Base-by-base conservation (phyloP, 2,797 vertebrate genomes). In the Lophius americanus region DNA sequence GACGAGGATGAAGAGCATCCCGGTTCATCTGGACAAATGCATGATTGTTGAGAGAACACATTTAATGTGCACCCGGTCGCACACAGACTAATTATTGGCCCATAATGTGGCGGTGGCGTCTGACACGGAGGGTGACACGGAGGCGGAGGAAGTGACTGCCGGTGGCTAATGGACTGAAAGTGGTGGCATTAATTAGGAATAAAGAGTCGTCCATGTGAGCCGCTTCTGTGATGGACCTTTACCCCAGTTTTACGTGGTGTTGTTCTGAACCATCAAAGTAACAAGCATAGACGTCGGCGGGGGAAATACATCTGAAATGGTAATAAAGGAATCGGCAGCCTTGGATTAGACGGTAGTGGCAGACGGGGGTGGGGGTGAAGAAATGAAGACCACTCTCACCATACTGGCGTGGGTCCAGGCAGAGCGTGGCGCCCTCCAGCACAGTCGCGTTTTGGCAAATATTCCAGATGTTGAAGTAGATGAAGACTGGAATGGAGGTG, bases 381-480 rank as follows among this genome's bases (percentile, higher is more conserved):
- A 57, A 48, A 33, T 7, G 13, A 38, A 60, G 2, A 53, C 7
- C 12, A 6, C 59, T 7, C 95, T 3, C 91, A 99, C 98, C 97
- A 61, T 97, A 99, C 79, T 98, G 98, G 84, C 98, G 97, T 42
- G 97, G 96, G 76, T 99, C 97, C 91, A 99, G 76, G 91, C 98
- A 99, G 83, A 99, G 93, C 42, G 92, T 93, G 11, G 94, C 90
- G 54, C 95, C 96, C 47, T 96, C 95, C 78, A 96, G 93, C 42
- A 95, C 56, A 0, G 97, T 99, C 37, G 94, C 91, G 54, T 99
- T 99, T 86, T 96, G 95, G 92, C 98, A 99, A 84, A 99, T 96
- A 79, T 95, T 98, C 98, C 98, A 99, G 90, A 99, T 95, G 81
- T 98, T 99, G 92, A 99, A 99, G 86, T 99, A 99, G 92, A 98